Percentiles rank a stretch among this genome's conserved stretches.
These are phyloP conservation scores for Drosophila murphyi DNA, from an alignment of 1,140 invertebrate genomes.

Conservation along the genomic window DNA sequence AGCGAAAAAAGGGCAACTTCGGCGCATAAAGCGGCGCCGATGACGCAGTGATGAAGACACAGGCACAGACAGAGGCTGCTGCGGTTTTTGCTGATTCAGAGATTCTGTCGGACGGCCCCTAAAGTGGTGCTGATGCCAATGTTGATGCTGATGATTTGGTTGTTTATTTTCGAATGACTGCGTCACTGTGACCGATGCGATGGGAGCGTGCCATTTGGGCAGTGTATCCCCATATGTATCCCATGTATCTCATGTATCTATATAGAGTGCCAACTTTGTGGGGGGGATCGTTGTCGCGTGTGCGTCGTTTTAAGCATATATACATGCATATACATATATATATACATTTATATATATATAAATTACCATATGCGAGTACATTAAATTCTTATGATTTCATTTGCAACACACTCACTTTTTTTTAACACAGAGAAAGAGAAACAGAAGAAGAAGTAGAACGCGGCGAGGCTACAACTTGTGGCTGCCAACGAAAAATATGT, in stretches of 20 bases:
- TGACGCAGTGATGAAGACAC: constrained; percentile 50
- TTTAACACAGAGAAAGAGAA: not conserved
- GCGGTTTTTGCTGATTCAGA: constrained; percentile 58
- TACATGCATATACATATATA: not conserved
- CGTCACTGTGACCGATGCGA: constrained; percentile 41
- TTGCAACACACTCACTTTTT: constrained; percentile 6
- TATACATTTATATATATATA: constrained; percentile 14
- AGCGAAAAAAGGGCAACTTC: constrained; percentile 13
- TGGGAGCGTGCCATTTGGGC: constrained; percentile 4
- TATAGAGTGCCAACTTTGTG: constrained; percentile 7
- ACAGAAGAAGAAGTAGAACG: constrained; percentile 1
- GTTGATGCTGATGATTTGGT: constrained; percentile 38
- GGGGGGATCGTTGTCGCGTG: constrained; percentile 49
- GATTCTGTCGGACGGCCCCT: constrained; percentile 22
- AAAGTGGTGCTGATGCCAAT: constrained; percentile 35
- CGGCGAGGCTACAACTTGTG: constrained; percentile 72
- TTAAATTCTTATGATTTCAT: constrained; percentile 27
- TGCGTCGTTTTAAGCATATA: constrained; percentile 38
- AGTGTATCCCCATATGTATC: not conserved
- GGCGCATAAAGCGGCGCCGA: constrained; percentile 30
- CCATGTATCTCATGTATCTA: not conserved
- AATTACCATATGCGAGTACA: constrained; percentile 7
- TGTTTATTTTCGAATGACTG: constrained; percentile 60
- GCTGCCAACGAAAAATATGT: constrained; percentile 58
- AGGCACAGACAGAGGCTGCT: not conserved